These are phyloP conservation scores for Phyllotis vaccarum DNA, from an alignment of 2,797 vertebrate genomes.

Conservation along the genomic window DNA sequence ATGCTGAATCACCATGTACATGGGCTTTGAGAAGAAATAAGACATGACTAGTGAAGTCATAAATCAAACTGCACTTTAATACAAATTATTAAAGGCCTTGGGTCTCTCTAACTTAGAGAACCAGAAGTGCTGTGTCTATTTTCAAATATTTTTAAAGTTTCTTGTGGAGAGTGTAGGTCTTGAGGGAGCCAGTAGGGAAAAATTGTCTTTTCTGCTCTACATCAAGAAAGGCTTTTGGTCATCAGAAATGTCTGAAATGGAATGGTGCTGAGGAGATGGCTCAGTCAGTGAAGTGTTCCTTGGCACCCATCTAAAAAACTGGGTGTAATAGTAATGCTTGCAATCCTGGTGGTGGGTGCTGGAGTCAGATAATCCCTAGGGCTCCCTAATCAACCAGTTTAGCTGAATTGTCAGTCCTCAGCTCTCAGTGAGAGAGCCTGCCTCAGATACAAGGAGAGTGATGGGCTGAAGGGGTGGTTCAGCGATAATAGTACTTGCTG, in stretches of 20 bases:
- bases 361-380: neutral
- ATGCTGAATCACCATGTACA: neutral
- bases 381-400: neutral
- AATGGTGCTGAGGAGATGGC: neutral
- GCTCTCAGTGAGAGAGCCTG: neutral
- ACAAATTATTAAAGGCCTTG: neutral
- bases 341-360: neutral
- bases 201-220: neutral
- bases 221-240: neutral
- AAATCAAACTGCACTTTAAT: neutral
- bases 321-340: no score
- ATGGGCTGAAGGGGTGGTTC: neutral
- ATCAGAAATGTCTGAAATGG: neutral
- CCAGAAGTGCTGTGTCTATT: neutral
- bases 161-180: neutral
- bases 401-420: neutral
- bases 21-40: neutral
- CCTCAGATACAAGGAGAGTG: neutral
- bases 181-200: neutral
- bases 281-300: neutral
- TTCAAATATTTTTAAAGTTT: slow-evolving; percentile 50
- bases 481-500: neutral
- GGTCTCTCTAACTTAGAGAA: neutral
- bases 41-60: neutral
- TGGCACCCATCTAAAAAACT: neutral